Percentiles rank a stretch among this genome's conserved stretches.
Conservation (phyloP, 64 coral and sea anemone genomes). For the Trachythela sp. region DNA sequence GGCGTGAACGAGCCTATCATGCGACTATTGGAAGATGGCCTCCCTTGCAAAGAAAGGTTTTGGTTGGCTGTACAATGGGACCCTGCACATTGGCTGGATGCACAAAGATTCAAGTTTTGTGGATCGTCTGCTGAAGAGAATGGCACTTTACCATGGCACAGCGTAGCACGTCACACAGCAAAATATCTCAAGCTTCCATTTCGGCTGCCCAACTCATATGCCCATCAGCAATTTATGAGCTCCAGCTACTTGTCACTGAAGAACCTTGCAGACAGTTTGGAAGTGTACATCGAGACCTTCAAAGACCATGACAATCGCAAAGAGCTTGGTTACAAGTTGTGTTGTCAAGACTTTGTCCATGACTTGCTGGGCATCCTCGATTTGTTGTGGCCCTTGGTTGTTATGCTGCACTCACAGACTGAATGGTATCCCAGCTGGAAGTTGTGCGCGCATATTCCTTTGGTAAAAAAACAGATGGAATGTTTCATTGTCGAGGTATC, state of each 20-base stretch:
- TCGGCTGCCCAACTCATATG: background rate
- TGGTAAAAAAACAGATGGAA: background rate
- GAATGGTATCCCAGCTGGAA: background rate
- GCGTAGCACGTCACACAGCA: background rate
- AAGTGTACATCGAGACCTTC: slow-evolving; percentile 15
- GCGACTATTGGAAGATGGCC: background rate
- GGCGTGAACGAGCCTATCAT: too few relatives aligned
- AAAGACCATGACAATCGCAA: slow-evolving; percentile 18
- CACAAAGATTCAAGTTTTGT: background rate
- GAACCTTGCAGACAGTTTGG: slow-evolving; percentile 10
- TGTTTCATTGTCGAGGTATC: background rate
- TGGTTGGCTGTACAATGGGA: background rate
- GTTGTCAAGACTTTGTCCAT: slow-evolving; percentile 8
- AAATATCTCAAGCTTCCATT: background rate
- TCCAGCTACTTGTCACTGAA: background rate
- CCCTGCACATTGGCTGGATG: background rate
- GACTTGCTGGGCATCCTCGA: slow-evolving; percentile 3
- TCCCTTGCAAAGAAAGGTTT: background rate
- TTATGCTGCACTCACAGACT: background rate
- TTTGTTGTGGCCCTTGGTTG: slow-evolving; percentile 11
- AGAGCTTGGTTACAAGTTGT: slow-evolving; percentile 19
- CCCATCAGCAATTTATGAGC: slow-evolving; percentile 17
- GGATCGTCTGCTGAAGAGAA: background rate
- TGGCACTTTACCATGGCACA: background rate
- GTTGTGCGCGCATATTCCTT: slow-evolving; percentile 3